Base-by-base conservation (phyloP, 64 coral and sea anemone species). In the Porites lutea region DNA sequence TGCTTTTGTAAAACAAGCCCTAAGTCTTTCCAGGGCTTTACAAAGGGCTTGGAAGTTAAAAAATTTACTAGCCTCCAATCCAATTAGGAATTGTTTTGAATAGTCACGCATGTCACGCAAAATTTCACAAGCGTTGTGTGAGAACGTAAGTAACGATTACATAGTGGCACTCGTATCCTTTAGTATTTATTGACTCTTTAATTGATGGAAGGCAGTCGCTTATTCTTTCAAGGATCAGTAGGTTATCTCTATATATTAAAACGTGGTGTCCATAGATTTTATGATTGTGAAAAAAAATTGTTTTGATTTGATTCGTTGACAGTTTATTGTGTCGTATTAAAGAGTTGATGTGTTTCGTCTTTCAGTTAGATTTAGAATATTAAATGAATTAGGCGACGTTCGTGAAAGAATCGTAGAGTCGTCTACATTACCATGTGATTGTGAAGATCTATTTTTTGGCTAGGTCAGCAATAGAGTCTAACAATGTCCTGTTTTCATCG, bases 251-350 rank as follows among this genome's bases (percentile, higher is more conserved):
- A 68, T 49, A 84, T 47, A 37, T 37, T 37, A 37, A 20, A 68
- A 50, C 61, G 81, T 84, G 61, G 81, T 84, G 61, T 67, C 81
- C 81, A 84, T 84, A 68, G 81, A 46, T 81, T 23, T 46, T 62
- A 66, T 69, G 69, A 83, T 83, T 51, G 81, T 84, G 62, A 84
- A 76, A 84, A 82, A 82, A 68, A 84, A 69, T 83, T 84, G 62
- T 48, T 63, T 59, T 84, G 81, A 84, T 84, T 84, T 84, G 44
- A 84, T 46, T 51, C 69, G 45, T 67, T 84, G 81, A 84, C 81
- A 69, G 69, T 68, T 82, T 65, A 48, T 84, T 3, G 62, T 84
- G 79, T 82, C 79, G 58, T 82, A 65, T 47, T 65, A 64, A 84
- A 68, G 13, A 84, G 22, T 84, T 61, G 81, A 84, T 84, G 62